Evolutionary conservation across 2,113 vertebrate species (phyloP), one percentile per base, ranked within the genome.

Genomic region (Trogon melanurus): DNA sequence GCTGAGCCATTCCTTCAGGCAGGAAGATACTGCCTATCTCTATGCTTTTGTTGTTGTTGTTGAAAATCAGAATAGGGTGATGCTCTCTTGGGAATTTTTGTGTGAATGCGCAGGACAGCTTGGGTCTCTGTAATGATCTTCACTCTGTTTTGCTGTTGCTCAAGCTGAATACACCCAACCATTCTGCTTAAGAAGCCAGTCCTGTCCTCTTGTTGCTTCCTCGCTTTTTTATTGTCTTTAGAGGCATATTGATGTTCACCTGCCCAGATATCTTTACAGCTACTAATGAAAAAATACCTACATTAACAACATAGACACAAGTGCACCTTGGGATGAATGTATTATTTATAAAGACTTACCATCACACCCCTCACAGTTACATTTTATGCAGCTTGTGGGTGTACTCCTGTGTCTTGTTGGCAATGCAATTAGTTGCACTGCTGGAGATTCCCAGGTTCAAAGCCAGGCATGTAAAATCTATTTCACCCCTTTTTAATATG

Each of bases 401-500:
- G 67, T 94, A 93, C 95, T 94, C 95, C 96, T 97, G 96, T 51
- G 92, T 96, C 95, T 97, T 91, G 84, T 97, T 97, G 97, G 97
- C 93, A 94, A 93, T 96, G 97, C 96, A 98, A 98, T 98, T 98
- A 98, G 97, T 97, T 97, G 96, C 98, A 96, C 98, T 15, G 79
- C 96, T 96, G 97, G 98, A 97, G 97, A 97, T 92, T 97, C 73
- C 38, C 94, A 97, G 96, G 97, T 98, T 98, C 97, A 98, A 97
- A 98, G 98, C 96, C 84, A 94, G 97, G n/a, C 67, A 94, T 91
- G 96, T 95, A 96, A 96, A 96, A 96, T 95, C 96, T 85, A 95
- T 96, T 95, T 97, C 94, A 94, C 83, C 93, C 91, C 95, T 93
- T 96, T 96, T 93, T 96, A 96, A 96, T 96, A 96, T 29, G 82